Percentiles rank a stretch among this genome's conserved stretches.
Evolutionary conservation across 2,888 invertebrate genomes (phyloP).

Genomic region (Cephalotes varians): DNA sequence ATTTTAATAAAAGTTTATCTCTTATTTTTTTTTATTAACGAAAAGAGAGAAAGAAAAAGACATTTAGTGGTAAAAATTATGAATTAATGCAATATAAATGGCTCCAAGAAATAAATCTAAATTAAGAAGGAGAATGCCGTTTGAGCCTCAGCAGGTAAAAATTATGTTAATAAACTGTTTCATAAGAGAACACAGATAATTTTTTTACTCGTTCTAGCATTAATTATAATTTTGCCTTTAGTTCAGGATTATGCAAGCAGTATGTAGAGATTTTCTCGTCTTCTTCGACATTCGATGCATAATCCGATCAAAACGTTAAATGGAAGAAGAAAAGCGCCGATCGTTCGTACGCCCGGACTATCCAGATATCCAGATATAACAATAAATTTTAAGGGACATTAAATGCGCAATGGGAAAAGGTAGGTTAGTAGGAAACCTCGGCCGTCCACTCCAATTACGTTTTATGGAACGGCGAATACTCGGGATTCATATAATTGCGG

Average conservation of each 20-base stretch:
- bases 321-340: not conserved
- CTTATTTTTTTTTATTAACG: not conserved
- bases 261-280: not conserved
- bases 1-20: not conserved
- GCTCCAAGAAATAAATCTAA: no score
- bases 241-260: not conserved
- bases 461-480: constrained; percentile 34
- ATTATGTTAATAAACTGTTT: not conserved
- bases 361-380: constrained; percentile 9
- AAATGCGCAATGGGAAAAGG: constrained; percentile 35
- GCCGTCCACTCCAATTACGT: constrained; percentile 25
- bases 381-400: constrained; percentile 8
- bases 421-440: constrained; percentile 24
- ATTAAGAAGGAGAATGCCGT: no score
- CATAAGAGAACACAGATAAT: not conserved
- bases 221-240: constrained; percentile 17
- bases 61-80: not conserved
- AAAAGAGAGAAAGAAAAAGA: not conserved
- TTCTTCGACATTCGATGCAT: not conserved
- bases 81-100: no score
- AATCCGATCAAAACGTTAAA: not conserved
- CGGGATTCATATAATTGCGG: constrained; percentile 32
- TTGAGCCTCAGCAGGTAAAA: no score
- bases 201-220: not conserved
- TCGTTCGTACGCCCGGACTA: not conserved